These are phyloP conservation scores for Chaetodon trifasciatus DNA, from an alignment of 2,797 vertebrate genomes.

Conservation along the genomic window DNA sequence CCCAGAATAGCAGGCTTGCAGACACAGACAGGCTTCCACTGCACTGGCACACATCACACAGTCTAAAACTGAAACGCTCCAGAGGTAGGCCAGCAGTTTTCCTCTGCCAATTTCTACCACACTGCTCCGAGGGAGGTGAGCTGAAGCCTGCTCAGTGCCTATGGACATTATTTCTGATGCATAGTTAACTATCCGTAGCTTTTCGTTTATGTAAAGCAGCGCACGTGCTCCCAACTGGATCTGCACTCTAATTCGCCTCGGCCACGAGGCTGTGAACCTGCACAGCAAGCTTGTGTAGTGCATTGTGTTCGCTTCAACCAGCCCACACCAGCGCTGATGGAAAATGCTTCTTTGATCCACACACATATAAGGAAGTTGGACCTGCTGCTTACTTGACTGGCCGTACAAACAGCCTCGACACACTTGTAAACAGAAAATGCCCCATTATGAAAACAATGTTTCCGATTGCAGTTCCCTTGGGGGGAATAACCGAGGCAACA, in stretches of 20 bases:
- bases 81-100: constrained; percentile 59
- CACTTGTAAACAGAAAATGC: constrained; percentile 76
- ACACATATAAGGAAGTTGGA: constrained; percentile 48
- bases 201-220: constrained; percentile 50
- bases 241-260: constrained; percentile 11
- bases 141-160: constrained; percentile 51
- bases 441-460: constrained; percentile 71
- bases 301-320: constrained; percentile 10
- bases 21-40: constrained; percentile 50
- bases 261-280: constrained; percentile 54
- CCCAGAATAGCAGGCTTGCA: constrained; percentile 55
- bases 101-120: constrained; percentile 67
- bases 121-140: constrained; percentile 45
- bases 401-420: constrained; percentile 56
- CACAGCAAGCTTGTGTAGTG: neutral
- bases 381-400: constrained; percentile 50
- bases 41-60: constrained; percentile 51
- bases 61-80: constrained; percentile 57
- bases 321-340: constrained; percentile 2
- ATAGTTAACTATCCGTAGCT: constrained; percentile 56
- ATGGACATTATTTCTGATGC: constrained; percentile 66
- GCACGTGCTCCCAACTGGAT: constrained; percentile 36
- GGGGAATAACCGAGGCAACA: constrained; percentile 55
- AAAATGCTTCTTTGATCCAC: constrained; percentile 27
- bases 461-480: constrained; percentile 65